Evolutionary conservation across 2,113 vertebrate species (phyloP).

Genomic region (Morone saxatilis): DNA sequence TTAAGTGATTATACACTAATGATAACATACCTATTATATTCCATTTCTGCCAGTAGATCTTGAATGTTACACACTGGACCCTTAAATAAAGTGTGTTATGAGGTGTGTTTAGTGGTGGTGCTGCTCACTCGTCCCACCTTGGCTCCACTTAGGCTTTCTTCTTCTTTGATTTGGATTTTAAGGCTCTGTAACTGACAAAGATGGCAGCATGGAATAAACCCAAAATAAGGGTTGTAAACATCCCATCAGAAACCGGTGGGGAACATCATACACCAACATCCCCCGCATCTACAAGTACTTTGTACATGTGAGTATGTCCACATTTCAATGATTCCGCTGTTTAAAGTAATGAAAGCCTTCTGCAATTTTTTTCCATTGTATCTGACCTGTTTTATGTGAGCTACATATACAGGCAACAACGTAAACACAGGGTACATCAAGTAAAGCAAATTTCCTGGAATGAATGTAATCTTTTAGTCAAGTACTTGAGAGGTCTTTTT

Average conservation of each 20-base stretch:
- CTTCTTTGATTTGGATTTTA: slow-evolving; percentile 11
- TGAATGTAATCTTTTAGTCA: neutral
- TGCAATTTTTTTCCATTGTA: neutral
- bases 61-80: neutral
- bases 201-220: neutral
- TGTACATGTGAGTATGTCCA: neutral
- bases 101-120: neutral
- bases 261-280: neutral
- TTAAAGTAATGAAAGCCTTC: neutral
- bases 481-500: slow-evolving; percentile 7
- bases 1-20: too few species aligned
- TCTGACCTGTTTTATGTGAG: neutral
- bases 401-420: neutral
- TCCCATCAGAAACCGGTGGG: too few species aligned
- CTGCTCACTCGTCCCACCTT: neutral
- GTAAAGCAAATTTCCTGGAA: neutral
- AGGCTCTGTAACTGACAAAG: neutral
- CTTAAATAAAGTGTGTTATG: neutral
- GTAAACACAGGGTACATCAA: neutral
- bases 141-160: neutral
- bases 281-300: neutral
- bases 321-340: neutral
- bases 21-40: too few species aligned
- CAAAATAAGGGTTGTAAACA: neutral
- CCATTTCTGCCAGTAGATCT: too few species aligned